phyloP scores from a whole-genome alignment of 1,140 invertebrate species.

The Helicoverpa armigera region DNA sequence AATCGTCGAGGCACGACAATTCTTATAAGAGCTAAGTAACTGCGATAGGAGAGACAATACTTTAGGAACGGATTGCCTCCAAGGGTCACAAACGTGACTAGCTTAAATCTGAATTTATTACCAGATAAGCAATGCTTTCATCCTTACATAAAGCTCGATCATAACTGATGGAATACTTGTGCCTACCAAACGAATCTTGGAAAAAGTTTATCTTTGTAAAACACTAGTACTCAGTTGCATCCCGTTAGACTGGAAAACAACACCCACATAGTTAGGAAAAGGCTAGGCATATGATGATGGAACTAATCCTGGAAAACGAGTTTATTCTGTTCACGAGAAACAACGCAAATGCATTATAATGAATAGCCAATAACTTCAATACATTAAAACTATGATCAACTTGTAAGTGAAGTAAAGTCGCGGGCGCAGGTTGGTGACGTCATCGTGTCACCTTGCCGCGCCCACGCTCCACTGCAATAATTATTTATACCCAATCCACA shows the following conservation, averaged over 20 bases:
- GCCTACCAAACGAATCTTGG: not conserved
- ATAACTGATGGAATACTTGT: not conserved
- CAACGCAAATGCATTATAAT: constrained; percentile 9
- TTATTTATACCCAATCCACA: constrained; percentile 37
- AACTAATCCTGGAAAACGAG: not conserved
- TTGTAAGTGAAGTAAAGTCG: constrained; percentile 43
- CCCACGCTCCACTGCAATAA: constrained; percentile 49
- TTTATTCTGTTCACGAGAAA: not conserved
- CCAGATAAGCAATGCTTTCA: too few species aligned
- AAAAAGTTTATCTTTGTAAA: not conserved
- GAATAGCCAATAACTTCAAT: constrained; percentile 35
- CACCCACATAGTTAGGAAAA: too few species aligned
- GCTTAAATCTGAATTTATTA: too few species aligned
- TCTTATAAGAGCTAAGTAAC: too few species aligned
- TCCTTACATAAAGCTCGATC: too few species aligned
- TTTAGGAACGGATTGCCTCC: too few species aligned
- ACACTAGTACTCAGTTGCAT: too few species aligned
- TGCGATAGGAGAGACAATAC: too few species aligned
- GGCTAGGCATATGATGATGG: too few species aligned
- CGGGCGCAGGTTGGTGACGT: constrained; percentile 52
- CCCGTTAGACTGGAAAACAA: too few species aligned
- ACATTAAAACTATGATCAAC: constrained; percentile 31
- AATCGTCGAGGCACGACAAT: too few species aligned
- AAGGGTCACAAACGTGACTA: too few species aligned
- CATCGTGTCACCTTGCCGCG: constrained; percentile 54